Percentiles rank a stretch among this genome's conserved stretches.
These are phyloP conservation scores for Trissolcus basalis DNA, from an alignment of 1,140 invertebrate genomes.

Conservation along the genomic window DNA sequence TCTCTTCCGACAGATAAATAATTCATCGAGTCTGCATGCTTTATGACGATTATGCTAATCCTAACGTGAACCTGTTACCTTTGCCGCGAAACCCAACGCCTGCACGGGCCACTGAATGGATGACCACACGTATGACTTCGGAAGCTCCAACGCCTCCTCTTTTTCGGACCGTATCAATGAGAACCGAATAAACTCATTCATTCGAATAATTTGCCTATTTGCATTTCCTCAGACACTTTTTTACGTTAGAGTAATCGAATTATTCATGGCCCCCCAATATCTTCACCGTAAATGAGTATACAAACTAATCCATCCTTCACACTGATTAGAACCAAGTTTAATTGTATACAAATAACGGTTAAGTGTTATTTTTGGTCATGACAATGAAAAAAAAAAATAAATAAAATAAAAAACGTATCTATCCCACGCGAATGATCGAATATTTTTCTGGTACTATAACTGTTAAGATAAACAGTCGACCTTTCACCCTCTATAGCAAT, in stretches of 20 bases:
- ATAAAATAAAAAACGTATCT: too few relatives aligned
- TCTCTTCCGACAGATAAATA: slow-evolving; percentile 68
- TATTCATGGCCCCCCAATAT: slow-evolving; percentile 33
- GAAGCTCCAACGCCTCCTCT: slow-evolving; percentile 28
- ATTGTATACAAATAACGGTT: slow-evolving; percentile 33
- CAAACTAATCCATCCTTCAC: neutral
- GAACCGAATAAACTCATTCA: slow-evolving; percentile 58
- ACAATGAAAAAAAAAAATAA: slow-evolving; percentile 11
- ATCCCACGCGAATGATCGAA: too few relatives aligned
- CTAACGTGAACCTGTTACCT: slow-evolving; percentile 64
- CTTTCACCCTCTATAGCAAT: too few relatives aligned
- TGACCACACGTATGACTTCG: slow-evolving; percentile 59
- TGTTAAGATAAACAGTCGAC: too few relatives aligned
- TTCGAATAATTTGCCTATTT: slow-evolving; percentile 57
- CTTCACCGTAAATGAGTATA: too few relatives aligned
- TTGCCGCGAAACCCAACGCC: slow-evolving; percentile 60
- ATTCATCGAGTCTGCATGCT: slow-evolving; percentile 69
- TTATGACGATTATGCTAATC: slow-evolving; percentile 73
- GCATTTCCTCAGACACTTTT: slow-evolving; percentile 47
- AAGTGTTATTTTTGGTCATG: slow-evolving; percentile 14
- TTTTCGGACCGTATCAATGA: slow-evolving; percentile 37
- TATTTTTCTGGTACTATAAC: too few relatives aligned
- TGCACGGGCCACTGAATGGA: slow-evolving; percentile 59
- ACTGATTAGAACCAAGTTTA: slow-evolving; percentile 14
- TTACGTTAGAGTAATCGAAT: slow-evolving; percentile 32